Percentiles rank a stretch among this genome's conserved stretches.
phyloP scores from a whole-genome alignment of 2,113 vertebrate species.

The Leptobrachium leishanense region DNA sequence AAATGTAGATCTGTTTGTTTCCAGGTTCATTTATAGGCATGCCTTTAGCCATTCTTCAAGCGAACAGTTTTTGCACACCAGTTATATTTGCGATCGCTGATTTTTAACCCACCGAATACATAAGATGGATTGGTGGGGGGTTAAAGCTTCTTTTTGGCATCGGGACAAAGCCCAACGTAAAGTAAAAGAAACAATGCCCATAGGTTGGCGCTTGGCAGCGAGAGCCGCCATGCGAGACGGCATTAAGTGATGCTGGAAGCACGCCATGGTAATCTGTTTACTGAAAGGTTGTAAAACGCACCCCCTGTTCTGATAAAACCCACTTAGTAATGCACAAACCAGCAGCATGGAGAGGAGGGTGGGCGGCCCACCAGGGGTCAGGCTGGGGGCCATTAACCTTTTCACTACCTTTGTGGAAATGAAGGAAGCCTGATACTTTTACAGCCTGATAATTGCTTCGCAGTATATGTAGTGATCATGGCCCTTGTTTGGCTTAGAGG shows the following conservation, averaged over 20 bases:
- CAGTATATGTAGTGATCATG: conserved; percentile 66
- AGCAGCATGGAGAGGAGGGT: conserved; percentile 55
- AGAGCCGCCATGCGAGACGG: too few species aligned
- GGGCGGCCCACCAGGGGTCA: conserved; percentile 35
- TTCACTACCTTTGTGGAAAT: conserved; percentile 52
- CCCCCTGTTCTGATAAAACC: conserved; percentile 45
- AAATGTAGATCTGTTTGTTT: too few species aligned
- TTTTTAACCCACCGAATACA: too few species aligned
- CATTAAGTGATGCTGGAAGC: conserved; percentile 51
- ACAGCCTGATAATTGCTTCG: conserved; percentile 65
- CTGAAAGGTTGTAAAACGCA: conserved; percentile 53
- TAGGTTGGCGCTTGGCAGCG: too few species aligned
- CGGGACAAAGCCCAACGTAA: too few species aligned
- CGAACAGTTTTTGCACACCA: too few species aligned
- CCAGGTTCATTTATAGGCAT: too few species aligned
- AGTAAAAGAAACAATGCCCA: too few species aligned
- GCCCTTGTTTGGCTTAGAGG: conserved; percentile 61
- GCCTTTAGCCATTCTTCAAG: too few species aligned
- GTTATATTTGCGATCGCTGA: too few species aligned
- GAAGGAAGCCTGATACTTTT: conserved; percentile 60
- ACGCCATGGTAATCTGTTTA: conserved; percentile 55
- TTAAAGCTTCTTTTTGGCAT: too few species aligned
- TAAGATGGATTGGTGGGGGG: too few species aligned
- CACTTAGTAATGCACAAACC: conserved; percentile 57
- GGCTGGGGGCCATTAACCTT: neutral